Evolutionary conservation across 2,888 invertebrate genomes (phyloP).

Genomic region (Sesia bembeciformis): DNA sequence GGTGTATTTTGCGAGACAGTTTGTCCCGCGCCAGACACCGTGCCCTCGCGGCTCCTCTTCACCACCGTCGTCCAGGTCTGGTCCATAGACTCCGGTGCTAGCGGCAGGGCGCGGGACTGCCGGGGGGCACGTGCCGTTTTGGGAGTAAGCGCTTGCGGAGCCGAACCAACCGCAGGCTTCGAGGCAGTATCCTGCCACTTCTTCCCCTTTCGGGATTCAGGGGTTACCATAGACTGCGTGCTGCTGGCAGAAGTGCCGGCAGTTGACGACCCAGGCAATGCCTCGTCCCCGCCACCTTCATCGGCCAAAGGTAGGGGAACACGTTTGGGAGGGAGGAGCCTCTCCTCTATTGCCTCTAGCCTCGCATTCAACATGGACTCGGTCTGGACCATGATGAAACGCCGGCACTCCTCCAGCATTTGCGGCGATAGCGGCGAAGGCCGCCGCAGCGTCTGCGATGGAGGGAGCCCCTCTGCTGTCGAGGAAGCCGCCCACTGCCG

Average conservation of each 20-base stretch:
- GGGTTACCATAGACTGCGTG: background rate
- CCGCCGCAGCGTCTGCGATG: too few species aligned
- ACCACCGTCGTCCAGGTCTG: background rate
- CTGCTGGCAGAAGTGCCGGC: background rate
- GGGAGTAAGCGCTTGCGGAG: background rate
- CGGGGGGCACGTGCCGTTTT: too few species aligned
- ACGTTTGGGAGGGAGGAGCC: background rate
- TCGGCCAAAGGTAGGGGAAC: background rate
- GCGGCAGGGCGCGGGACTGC: background rate
- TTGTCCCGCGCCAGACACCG: background rate
- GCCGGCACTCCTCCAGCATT: too few species aligned
- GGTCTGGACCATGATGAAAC: background rate
- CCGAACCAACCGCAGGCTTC: background rate
- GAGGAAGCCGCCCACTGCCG: too few species aligned
- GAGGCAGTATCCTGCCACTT: background rate
- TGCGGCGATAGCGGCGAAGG: too few species aligned
- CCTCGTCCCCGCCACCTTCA: background rate
- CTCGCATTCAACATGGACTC: background rate
- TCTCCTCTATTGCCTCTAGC: background rate
- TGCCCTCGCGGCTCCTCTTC: background rate
- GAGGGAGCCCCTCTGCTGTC: too few species aligned
- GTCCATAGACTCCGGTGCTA: too few species aligned
- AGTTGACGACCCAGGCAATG: background rate
- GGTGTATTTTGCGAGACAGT: background rate
- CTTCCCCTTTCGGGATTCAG: background rate